A percentile compares a stretch with the other conserved stretches of the same genome.
Evolutionary conservation across 2,113 vertebrate genomes (phyloP).

Genomic region (Antechinus flavipes): DNA sequence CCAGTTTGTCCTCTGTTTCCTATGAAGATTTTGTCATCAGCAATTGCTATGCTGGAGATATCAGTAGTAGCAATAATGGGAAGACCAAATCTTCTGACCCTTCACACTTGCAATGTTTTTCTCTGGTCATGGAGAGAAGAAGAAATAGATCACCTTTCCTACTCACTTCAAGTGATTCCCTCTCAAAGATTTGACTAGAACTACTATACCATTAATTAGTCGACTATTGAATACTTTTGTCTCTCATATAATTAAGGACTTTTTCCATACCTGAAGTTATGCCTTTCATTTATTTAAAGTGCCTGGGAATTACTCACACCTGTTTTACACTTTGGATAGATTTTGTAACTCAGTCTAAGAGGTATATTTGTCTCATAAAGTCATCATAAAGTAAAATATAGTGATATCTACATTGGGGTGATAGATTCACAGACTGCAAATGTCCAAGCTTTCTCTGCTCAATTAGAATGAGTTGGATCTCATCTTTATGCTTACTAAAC

Average conservation of each 20-base stretch:
- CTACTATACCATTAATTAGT: background rate
- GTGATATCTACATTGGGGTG: background rate
- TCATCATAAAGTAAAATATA: background rate
- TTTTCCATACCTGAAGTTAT: background rate
- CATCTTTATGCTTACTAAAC: background rate
- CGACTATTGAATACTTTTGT: background rate
- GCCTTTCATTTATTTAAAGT: background rate
- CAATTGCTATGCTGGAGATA: background rate
- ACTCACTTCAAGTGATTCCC: background rate
- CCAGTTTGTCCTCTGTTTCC: background rate
- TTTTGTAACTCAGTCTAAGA: background rate
- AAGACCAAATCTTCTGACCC: background rate
- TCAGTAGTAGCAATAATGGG: background rate
- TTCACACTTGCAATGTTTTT: background rate
- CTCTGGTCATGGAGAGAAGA: background rate
- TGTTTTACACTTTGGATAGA: background rate
- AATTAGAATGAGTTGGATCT: background rate
- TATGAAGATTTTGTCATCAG: background rate
- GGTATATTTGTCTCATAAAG: background rate
- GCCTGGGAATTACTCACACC: background rate
- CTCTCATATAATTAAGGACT: background rate
- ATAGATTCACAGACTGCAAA: background rate
- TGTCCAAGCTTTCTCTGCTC: background rate
- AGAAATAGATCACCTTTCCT: background rate
- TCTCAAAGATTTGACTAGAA: background rate